A percentile compares a stretch with the other conserved stretches of the same genome.
These are phyloP conservation scores for Rallus crepitans DNA, from an alignment of 2,797 vertebrate genomes.

Conservation along the genomic window DNA sequence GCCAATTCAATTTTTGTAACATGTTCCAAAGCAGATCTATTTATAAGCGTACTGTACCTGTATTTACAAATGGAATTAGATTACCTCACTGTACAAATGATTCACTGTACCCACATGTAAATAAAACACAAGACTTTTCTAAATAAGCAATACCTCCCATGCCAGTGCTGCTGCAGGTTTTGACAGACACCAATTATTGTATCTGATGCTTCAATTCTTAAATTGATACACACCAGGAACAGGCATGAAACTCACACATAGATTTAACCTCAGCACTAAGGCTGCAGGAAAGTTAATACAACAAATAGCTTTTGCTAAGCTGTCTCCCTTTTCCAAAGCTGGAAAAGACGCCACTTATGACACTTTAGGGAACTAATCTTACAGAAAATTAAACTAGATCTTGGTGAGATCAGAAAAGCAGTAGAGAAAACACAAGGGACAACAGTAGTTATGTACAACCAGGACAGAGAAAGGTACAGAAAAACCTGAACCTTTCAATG, in stretches of 20 bases:
- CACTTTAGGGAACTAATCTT: constrained; percentile 19
- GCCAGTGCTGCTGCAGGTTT: neutral
- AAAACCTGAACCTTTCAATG: neutral
- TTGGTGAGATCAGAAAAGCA: neutral
- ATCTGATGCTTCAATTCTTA: neutral
- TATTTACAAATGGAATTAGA: neutral
- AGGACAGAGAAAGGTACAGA: neutral
- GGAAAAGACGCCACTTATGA: neutral
- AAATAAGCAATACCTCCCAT: neutral
- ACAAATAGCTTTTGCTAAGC: constrained; percentile 14
- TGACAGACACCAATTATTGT: neutral
- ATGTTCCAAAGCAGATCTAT: neutral
- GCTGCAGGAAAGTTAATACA: constrained; percentile 9
- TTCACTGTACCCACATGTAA: neutral
- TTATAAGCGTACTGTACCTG: neutral
- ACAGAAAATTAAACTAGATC: neutral
- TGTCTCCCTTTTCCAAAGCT: neutral
- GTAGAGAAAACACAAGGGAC: neutral
- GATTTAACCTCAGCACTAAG: neutral
- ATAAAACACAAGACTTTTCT: neutral
- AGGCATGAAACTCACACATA: neutral
- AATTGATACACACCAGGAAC: neutral
- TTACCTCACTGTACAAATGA: neutral
- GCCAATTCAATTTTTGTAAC: neutral
- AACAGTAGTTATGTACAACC: neutral